Percentiles rank a stretch among this genome's conserved stretches.
These are phyloP conservation scores for Caloenas nicobarica DNA, from an alignment of 2,113 vertebrate genomes.

Conservation along the genomic window DNA sequence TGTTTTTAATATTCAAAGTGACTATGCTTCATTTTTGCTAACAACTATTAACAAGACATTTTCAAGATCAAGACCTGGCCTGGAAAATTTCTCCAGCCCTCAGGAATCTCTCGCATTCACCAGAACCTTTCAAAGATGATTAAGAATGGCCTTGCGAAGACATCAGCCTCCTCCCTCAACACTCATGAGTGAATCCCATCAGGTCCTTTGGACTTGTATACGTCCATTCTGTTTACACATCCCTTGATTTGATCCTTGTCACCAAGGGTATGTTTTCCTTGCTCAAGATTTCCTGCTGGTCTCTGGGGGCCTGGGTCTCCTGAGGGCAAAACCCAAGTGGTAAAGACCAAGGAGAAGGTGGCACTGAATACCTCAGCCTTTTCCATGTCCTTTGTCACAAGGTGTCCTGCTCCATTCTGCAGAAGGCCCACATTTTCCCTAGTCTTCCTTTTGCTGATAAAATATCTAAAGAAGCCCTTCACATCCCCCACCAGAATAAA, in stretches of 20 bases:
- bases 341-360: neutral
- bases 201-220: too few relatives aligned
- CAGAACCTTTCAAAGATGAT: neutral
- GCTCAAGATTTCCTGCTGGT: neutral
- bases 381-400: neutral
- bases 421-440: neutral
- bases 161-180: neutral
- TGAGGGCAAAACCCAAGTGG: neutral
- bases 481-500: neutral
- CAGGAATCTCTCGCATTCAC: neutral
- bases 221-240: rapidly evolving
- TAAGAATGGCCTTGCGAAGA: neutral
- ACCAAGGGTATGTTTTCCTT: neutral
- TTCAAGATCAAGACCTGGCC: neutral
- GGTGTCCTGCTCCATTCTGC: neutral
- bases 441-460: neutral
- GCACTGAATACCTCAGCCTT: neutral
- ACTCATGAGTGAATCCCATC: rapidly evolving
- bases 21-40: neutral
- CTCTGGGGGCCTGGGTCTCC: neutral
- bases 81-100: neutral
- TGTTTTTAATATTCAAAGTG: neutral
- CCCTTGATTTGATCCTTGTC: neutral
- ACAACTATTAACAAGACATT: neutral
- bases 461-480: neutral